These are phyloP conservation scores for Lycaena phlaeas DNA, from an alignment of 2,888 invertebrate genomes.

Conservation along the genomic window DNA sequence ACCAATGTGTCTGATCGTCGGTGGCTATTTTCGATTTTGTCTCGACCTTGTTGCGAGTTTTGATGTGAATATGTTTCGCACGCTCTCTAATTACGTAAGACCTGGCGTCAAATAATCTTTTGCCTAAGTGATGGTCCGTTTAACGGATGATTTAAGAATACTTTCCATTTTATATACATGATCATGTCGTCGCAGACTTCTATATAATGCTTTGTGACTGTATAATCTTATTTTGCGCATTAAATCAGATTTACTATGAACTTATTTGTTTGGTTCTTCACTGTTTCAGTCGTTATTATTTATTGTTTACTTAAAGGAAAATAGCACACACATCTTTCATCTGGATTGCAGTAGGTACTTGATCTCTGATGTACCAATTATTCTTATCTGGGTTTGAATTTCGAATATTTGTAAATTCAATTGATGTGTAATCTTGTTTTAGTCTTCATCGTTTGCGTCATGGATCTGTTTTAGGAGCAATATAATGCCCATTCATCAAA, in stretches of 20 bases:
- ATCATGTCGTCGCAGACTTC: too few relatives aligned
- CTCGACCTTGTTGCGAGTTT: conserved; percentile 57
- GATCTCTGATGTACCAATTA: too few relatives aligned
- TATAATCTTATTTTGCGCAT: too few relatives aligned
- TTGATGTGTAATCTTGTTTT: neutral
- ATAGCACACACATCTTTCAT: too few relatives aligned
- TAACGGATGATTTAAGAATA: neutral
- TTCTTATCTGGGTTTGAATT: too few relatives aligned
- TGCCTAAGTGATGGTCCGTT: neutral
- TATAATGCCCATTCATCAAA: neutral
- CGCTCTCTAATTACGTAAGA: conserved; percentile 42
- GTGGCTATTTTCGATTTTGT: conserved; percentile 57
- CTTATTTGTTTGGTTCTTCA: too few relatives aligned
- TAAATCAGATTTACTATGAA: too few relatives aligned
- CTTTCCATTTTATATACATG: neutral
- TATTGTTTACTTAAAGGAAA: too few relatives aligned
- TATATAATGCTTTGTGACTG: too few relatives aligned
- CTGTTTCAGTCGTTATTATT: too few relatives aligned
- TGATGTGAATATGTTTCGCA: conserved; percentile 51
- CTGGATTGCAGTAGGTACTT: too few relatives aligned
- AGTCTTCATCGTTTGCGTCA: neutral
- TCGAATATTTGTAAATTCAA: neutral
- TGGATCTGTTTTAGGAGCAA: neutral
- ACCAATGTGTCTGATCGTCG: conserved; percentile 59
- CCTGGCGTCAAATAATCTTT: conserved; percentile 7